A percentile compares a stretch with the other conserved stretches of the same genome.
Conservation (phyloP, 2,797 vertebrate species). For the Naso thynnoides region DNA sequence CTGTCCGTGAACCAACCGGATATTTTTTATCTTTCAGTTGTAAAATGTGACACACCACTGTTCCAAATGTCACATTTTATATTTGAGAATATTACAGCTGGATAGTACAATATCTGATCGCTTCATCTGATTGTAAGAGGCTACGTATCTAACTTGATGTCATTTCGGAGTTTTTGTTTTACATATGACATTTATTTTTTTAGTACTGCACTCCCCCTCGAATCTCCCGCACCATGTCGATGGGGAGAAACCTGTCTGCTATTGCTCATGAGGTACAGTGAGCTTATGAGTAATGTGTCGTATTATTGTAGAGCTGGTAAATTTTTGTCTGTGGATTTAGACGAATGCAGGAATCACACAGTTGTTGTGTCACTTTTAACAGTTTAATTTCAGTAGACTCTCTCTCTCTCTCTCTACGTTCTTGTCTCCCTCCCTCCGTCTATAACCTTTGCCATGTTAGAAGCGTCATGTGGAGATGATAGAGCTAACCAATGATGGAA, state of each 20-base stretch:
- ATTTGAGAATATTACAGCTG: conserved; percentile 30
- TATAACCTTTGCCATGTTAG: conserved; percentile 66
- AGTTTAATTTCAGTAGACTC: conserved; percentile 3
- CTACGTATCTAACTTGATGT: conserved; percentile 18
- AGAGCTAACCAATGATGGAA: conserved; percentile 93
- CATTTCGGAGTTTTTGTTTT: conserved; percentile 46
- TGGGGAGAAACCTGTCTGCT: conserved; percentile 80
- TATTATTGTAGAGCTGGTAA: conserved; percentile 11
- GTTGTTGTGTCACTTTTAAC: not conserved
- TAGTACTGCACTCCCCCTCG: conserved; percentile 83
- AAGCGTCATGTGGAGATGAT: conserved; percentile 91
- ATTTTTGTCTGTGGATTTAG: conserved; percentile 16
- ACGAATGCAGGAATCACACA: not conserved
- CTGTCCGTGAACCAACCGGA: not conserved
- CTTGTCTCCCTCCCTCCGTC: conserved; percentile 2
- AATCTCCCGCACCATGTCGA: conserved; percentile 78
- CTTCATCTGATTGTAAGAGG: conserved; percentile 17
- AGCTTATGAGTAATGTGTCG: not conserved
- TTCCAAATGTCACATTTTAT: conserved; percentile 63
- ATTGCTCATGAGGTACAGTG: conserved; percentile 78
- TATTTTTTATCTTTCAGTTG: conserved; percentile 9
- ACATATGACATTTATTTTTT: conserved; percentile 49
- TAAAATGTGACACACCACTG: conserved; percentile 32
- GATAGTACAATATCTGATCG: conserved; percentile 15
- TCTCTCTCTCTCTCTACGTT: not conserved